Conservation (phyloP, 2,797 vertebrate genomes). For the Enteromius afrohamiltoni region DNA sequence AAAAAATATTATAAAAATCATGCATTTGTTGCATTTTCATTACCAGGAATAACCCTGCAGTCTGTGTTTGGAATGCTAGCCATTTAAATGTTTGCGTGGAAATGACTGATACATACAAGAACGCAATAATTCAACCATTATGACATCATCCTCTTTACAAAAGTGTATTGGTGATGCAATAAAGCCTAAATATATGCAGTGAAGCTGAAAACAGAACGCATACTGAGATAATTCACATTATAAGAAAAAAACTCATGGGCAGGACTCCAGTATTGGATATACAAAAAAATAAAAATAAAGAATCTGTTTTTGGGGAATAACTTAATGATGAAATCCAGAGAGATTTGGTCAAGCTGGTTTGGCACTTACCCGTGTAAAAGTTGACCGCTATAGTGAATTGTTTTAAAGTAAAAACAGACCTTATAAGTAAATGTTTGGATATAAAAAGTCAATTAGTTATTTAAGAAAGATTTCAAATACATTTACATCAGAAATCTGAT, state of each 20-base stretch:
- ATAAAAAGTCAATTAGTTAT: constrained; percentile 53
- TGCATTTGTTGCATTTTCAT: constrained; percentile 49
- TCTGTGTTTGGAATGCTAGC: constrained; percentile 31
- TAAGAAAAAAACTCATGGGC: constrained; percentile 38
- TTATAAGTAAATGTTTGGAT: constrained; percentile 25
- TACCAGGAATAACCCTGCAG: constrained; percentile 6
- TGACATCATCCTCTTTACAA: constrained; percentile 10
- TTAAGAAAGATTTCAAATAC: constrained; percentile 52
- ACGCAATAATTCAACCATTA: background rate
- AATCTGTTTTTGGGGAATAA: constrained; percentile 27
- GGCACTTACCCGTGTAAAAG: constrained; percentile 62
- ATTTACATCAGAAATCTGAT: constrained; percentile 32
- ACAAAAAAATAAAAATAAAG: background rate
- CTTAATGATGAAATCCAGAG: constrained; percentile 48
- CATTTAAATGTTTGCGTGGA: constrained; percentile 5
- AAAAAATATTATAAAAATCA: background rate
- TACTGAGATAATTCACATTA: constrained; percentile 53
- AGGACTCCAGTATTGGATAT: constrained; percentile 23
- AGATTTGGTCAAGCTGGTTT: constrained; percentile 73
- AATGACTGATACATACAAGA: constrained; percentile 23
- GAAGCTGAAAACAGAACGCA: constrained; percentile 36
- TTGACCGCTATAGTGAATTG: constrained; percentile 35
- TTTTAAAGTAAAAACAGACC: constrained; percentile 8
- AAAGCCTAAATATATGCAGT: constrained; percentile 36
- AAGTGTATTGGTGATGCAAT: constrained; percentile 16